Base-by-base conservation (phyloP, 2,113 vertebrate species). In the Neogale vison region DNA sequence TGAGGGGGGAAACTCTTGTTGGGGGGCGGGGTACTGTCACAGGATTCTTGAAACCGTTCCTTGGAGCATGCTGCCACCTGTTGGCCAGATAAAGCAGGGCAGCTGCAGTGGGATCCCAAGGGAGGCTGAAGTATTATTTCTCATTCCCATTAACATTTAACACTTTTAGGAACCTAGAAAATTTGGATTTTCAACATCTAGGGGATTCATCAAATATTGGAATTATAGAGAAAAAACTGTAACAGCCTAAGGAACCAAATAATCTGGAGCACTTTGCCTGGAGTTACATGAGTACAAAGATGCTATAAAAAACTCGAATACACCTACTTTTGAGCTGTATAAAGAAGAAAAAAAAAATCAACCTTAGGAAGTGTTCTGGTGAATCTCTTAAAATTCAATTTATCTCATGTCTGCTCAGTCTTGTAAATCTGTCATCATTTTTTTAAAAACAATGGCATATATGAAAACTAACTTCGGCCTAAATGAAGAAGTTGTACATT, bases 21-120 rank as follows among this genome's bases (percentile, higher is more conserved):
- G 59, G 59, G 57, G 8, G 57, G 57, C 3, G 8, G 57, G 14
- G 50, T 11, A 14, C 65, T 18, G 17, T 20, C 15, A 4, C 20
- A 3, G n/a, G 7, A n/a, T 23, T 90, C 14, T 85, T 7, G 47
- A 63, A 36, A 69, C 31, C 17, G 76, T 96, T 91, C 79, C 45
- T 23, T 87, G 88, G 95, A 36, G 63, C n/a, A 17, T 97, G 97
- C 95, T 98, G 97, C 97, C 98, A 94, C 90, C 97, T 98, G 0
- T 52, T 79, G 98, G 95, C 77, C 85, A 79, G 20, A 85, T 9
- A 34, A 52, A 57, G 65, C 20, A 96, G 63, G 59, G 45, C 90
- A 31, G 24, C 39, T 88, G 79, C 39, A 29, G 45, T 34, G 59
- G 50, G n/a, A 45, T 26, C 21, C 24, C 31, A 20, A 23, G 1